Conservation (phyloP, 2,113 vertebrate genomes). For the Archilochus colubris region DNA sequence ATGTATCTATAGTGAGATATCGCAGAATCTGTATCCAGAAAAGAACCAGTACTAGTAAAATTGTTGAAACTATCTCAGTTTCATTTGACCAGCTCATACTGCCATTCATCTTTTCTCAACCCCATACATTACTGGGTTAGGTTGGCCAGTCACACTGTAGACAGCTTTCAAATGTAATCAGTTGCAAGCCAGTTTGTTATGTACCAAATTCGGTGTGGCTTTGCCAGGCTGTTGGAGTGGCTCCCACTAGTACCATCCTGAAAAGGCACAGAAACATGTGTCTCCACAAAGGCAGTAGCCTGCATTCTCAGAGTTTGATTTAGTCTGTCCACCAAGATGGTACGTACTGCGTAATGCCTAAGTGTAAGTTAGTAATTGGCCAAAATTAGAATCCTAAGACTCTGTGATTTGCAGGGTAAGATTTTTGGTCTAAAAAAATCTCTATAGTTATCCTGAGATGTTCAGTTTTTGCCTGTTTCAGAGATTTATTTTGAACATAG, state of each 20-base stretch:
- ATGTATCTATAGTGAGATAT: not conserved
- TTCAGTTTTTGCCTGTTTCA: not conserved
- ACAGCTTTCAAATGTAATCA: constrained; percentile 26
- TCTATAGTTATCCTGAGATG: not conserved
- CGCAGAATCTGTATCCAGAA: not conserved
- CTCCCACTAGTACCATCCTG: constrained; percentile 15
- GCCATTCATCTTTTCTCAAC: constrained; percentile 14
- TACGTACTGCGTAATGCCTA: not conserved
- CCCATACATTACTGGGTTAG: not conserved
- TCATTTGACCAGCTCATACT: not conserved
- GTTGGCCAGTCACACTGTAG: not conserved
- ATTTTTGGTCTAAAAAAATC: not conserved
- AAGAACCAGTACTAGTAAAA: not conserved
- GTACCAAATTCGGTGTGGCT: not conserved
- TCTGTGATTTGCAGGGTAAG: not conserved
- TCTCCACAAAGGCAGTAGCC: constrained; percentile 12
- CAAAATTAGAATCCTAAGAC: not conserved
- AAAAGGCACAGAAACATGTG: constrained; percentile 37
- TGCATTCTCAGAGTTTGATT: not conserved
- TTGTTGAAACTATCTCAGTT: not conserved
- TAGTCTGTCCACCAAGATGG: not conserved
- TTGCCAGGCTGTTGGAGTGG: constrained; percentile 42
- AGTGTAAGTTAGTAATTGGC: accelerated
- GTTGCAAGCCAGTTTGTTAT: constrained; percentile 23
- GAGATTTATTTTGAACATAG: not conserved